Conservation (phyloP, 2,888 invertebrate species). For the Autographa pulchrina region DNA sequence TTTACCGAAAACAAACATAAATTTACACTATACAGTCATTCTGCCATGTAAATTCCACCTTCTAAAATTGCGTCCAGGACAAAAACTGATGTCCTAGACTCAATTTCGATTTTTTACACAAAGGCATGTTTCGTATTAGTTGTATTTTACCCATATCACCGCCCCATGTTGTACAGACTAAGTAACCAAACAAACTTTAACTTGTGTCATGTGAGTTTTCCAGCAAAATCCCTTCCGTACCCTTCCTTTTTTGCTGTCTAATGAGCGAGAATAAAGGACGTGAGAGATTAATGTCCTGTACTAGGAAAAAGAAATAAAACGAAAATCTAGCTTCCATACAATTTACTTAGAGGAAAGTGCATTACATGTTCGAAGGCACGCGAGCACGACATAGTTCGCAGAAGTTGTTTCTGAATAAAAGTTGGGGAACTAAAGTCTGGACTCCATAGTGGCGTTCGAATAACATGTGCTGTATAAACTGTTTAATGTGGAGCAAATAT, state of each 20-base stretch:
- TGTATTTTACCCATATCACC: neutral
- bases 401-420: slow-evolving; percentile 50
- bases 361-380: slow-evolving; percentile 46
- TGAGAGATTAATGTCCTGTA: slow-evolving; percentile 54
- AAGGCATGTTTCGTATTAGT: neutral
- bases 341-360: slow-evolving; percentile 50
- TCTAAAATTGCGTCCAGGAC: neutral
- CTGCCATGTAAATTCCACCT: too few relatives aligned
- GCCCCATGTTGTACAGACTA: neutral
- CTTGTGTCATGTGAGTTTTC: slow-evolving; percentile 27
- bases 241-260: slow-evolving; percentile 42
- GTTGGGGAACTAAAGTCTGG: slow-evolving; percentile 44
- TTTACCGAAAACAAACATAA: too few relatives aligned
- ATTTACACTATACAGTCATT: too few relatives aligned
- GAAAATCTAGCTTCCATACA: slow-evolving; percentile 49
- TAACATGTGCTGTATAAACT: slow-evolving; percentile 35
- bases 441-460: slow-evolving; percentile 31
- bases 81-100: neutral
- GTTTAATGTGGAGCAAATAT: slow-evolving; percentile 28
- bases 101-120: neutral
- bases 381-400: slow-evolving; percentile 42
- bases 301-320: slow-evolving; percentile 39
- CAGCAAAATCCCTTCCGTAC: slow-evolving; percentile 23
- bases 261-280: slow-evolving; percentile 47
- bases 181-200: slow-evolving; percentile 21